phyloP scores from a whole-genome alignment of 2,113 vertebrate species.

The Leptobrachium leishanense region DNA sequence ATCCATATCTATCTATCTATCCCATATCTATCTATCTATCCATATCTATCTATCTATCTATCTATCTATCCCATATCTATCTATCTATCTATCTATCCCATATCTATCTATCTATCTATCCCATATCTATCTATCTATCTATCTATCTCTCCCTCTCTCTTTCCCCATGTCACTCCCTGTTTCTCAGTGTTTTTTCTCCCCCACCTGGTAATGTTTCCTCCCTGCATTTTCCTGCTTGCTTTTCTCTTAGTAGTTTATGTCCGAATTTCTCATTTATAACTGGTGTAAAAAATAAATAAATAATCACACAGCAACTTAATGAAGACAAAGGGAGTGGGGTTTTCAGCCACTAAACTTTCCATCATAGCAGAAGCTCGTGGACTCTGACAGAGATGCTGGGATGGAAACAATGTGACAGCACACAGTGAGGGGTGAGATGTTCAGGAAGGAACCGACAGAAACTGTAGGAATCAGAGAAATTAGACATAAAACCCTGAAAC shows the following conservation, averaged over 20 bases:
- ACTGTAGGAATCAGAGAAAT: background rate
- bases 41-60: no score
- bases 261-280: no score
- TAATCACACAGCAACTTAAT: constrained; percentile 35
- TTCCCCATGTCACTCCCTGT: background rate
- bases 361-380: background rate
- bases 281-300: background rate
- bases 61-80: no score
- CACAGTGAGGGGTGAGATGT: background rate
- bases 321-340: constrained; percentile 36
- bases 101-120: background rate
- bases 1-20: no score
- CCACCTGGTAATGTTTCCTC: background rate
- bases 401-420: background rate
- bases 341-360: constrained; percentile 5
- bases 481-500: no score
- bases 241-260: background rate
- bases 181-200: background rate
- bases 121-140: background rate
- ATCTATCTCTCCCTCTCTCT: no score
- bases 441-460: background rate
- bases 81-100: no score
- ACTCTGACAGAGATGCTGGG: background rate
- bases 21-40: no score
- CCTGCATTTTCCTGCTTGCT: background rate